A percentile compares a stretch with the other conserved stretches of the same genome.
These are phyloP conservation scores for Troglohyphantes excavatus DNA, from an alignment of 2,888 invertebrate species.

Conservation along the genomic window DNA sequence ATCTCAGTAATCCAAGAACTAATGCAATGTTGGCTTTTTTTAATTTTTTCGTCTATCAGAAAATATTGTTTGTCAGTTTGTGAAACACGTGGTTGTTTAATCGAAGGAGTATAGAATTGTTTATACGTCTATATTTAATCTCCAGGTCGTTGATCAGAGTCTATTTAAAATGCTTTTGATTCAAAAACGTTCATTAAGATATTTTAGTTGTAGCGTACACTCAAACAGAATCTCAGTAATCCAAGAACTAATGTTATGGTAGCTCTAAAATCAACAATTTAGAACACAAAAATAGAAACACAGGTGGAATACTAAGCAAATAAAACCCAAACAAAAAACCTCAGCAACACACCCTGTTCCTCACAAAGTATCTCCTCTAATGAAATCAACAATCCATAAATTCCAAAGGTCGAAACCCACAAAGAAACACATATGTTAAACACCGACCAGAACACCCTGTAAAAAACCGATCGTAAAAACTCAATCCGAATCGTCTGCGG, in stretches of 20 bases:
- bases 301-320: no score
- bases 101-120: no score
- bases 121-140: no score
- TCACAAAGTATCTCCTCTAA: background rate
- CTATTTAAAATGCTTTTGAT: no score
- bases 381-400: constrained; percentile 14
- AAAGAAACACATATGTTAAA: background rate
- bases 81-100: no score
- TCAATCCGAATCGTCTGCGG: background rate
- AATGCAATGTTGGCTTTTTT: no score
- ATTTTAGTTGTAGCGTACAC: no score
- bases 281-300: background rate
- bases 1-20: no score
- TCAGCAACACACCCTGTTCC: background rate
- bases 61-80: no score
- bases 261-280: background rate
- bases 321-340: background rate
- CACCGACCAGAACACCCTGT: background rate
- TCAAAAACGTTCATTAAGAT: no score
- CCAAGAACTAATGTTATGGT: background rate
- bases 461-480: constrained; percentile 19
- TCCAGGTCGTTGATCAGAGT: no score
- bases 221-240: background rate
- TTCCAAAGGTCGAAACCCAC: background rate
- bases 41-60: no score